Evolutionary conservation across 2,113 vertebrate genomes (phyloP).

Genomic region (Apodemus sylvaticus): DNA sequence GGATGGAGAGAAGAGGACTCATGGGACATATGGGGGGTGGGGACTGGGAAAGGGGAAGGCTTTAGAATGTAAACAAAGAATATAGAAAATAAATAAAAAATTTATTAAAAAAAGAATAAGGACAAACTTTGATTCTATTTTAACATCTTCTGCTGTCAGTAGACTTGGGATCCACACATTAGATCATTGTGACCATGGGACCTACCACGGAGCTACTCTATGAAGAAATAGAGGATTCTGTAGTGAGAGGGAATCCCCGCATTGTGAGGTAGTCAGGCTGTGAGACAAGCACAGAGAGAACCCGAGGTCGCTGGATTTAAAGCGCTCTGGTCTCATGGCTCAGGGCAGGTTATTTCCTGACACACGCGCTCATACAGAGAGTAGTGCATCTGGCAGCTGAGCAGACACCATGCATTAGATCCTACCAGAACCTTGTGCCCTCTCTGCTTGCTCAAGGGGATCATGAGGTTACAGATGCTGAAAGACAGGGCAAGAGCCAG

Average conservation of each 20-base stretch:
- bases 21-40: no score
- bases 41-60: no score
- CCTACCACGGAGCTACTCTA: constrained; percentile 8
- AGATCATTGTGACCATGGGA: constrained; percentile 61
- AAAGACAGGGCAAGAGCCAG: neutral
- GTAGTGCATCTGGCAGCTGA: neutral
- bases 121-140: constrained; percentile 42
- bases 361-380: neutral
- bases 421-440: neutral
- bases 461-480: neutral
- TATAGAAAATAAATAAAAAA: no score
- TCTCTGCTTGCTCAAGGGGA: neutral
- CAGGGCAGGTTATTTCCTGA: neutral
- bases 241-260: constrained; percentile 3
- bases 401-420: neutral
- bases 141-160: neutral
- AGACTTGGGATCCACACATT: constrained; percentile 35
- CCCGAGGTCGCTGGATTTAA: neutral
- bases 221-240: constrained; percentile 59
- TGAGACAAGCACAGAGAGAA: neutral
- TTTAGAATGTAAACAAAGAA: no score
- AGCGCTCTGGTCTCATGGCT: neutral
- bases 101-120: no score
- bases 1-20: no score
- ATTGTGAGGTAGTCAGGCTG: neutral